These are phyloP conservation scores for Chalcis sispes DNA, from an alignment of 2,888 invertebrate genomes.

Conservation along the genomic window DNA sequence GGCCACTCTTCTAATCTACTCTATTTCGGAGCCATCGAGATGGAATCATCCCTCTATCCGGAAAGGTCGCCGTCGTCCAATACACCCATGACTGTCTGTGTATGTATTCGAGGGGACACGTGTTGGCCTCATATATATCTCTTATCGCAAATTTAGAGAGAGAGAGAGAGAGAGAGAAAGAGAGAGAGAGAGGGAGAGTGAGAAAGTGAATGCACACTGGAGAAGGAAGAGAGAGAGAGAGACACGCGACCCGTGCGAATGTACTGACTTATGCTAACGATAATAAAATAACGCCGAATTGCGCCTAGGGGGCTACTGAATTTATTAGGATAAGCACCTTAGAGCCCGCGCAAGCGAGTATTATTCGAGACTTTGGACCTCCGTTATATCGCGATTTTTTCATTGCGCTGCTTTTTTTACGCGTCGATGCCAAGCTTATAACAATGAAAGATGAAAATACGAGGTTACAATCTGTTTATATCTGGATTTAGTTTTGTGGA, in stretches of 20 bases:
- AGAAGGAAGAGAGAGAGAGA: too few relatives aligned
- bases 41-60: too few relatives aligned
- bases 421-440: too few relatives aligned
- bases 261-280: conserved; percentile 56
- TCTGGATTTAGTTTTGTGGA: too few relatives aligned
- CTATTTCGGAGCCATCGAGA: conserved; percentile 24
- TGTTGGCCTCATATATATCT: conserved; percentile 61
- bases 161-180: too few relatives aligned
- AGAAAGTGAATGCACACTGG: too few relatives aligned
- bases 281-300: conserved; percentile 50
- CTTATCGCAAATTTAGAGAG: conserved; percentile 61
- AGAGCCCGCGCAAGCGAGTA: background rate
- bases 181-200: too few relatives aligned
- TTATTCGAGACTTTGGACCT: conserved; percentile 23
- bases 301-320: conserved; percentile 20
- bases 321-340: conserved; percentile 58
- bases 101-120: conserved; percentile 55
- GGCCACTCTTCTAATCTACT: conserved; percentile 39
- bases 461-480: too few relatives aligned
- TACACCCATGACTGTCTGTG: too few relatives aligned
- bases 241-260: background rate
- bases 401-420: background rate
- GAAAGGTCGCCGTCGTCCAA: too few relatives aligned
- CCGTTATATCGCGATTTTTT: conserved; percentile 21
- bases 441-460: too few relatives aligned